phyloP scores from a whole-genome alignment of 2,888 invertebrate species.

The Embidobia sp. region DNA sequence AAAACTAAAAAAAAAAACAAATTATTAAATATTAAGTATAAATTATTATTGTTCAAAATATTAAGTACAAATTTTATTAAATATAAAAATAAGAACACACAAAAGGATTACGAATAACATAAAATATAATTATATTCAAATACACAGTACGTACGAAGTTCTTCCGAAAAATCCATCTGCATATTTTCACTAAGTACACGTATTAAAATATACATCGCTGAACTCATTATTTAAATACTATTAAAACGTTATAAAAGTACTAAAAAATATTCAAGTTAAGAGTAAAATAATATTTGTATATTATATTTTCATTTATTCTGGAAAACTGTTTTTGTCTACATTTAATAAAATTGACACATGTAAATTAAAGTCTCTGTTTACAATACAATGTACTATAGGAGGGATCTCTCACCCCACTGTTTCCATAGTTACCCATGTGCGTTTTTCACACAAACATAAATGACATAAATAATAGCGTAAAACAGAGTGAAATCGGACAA shows the following conservation, averaged over 20 bases:
- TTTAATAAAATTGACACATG: not conserved
- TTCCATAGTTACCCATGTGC: conserved; percentile 57
- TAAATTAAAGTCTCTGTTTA: conserved; percentile 13
- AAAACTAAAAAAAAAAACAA: too few species aligned
- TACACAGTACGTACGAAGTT: conserved; percentile 37
- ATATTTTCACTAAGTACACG: conserved; percentile 46
- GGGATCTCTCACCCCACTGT: not conserved
- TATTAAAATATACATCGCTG: conserved; percentile 39
- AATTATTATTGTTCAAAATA: too few species aligned
- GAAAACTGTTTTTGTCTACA: not conserved
- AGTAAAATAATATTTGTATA: not conserved
- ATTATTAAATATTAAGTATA: too few species aligned
- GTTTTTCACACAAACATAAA: conserved; percentile 24
- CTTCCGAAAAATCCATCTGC: conserved; percentile 57
- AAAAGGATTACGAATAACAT: too few species aligned
- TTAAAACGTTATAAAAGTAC: not conserved
- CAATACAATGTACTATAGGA: not conserved
- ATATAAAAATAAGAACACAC: too few species aligned
- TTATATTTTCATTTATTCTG: too few species aligned
- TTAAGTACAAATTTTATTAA: too few species aligned
- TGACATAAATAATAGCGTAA: conserved; percentile 2
- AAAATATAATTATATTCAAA: too few species aligned
- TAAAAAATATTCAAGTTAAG: not conserved
- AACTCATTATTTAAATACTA: conserved; percentile 36
- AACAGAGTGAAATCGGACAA: too few species aligned